Conservation (phyloP, 2,888 invertebrate genomes). For the Cristatella mucedo region DNA sequence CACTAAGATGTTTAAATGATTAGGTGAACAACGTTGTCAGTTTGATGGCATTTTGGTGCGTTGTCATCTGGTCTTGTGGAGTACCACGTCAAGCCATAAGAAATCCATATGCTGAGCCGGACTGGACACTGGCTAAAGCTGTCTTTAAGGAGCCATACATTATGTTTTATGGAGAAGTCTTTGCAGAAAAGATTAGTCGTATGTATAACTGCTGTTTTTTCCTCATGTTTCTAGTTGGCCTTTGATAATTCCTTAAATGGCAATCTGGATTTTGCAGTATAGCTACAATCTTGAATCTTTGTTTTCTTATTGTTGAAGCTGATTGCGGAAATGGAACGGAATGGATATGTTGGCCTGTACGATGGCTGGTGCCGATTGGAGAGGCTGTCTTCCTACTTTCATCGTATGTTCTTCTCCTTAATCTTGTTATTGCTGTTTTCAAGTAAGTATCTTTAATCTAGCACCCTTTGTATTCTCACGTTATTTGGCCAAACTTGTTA, state of each 20-base stretch:
- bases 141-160: constrained; percentile 92
- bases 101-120: constrained; percentile 69
- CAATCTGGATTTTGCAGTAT: too few relatives aligned
- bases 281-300: too few relatives aligned
- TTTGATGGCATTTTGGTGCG: too few relatives aligned
- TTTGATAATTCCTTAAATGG: too few relatives aligned
- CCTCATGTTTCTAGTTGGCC: too few relatives aligned
- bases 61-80: constrained; percentile 92
- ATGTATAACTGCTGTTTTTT: constrained; percentile 25
- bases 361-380: constrained; percentile 83
- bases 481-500: too few relatives aligned
- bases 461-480: too few relatives aligned
- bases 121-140: constrained; percentile 71
- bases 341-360: constrained; percentile 22
- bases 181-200: constrained; percentile 82
- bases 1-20: too few relatives aligned
- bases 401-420: constrained; percentile 89
- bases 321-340: constrained; percentile 51
- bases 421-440: constrained; percentile 93
- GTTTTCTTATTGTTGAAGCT: constrained; percentile 33
- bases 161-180: constrained; percentile 97
- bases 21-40: too few relatives aligned
- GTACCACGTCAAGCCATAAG: constrained; percentile 85
- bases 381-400: constrained; percentile 92
- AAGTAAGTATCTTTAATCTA: constrained; percentile 50